phyloP scores from a whole-genome alignment of 2,888 invertebrate species.

The Caenorhabditis sp. region DNA sequence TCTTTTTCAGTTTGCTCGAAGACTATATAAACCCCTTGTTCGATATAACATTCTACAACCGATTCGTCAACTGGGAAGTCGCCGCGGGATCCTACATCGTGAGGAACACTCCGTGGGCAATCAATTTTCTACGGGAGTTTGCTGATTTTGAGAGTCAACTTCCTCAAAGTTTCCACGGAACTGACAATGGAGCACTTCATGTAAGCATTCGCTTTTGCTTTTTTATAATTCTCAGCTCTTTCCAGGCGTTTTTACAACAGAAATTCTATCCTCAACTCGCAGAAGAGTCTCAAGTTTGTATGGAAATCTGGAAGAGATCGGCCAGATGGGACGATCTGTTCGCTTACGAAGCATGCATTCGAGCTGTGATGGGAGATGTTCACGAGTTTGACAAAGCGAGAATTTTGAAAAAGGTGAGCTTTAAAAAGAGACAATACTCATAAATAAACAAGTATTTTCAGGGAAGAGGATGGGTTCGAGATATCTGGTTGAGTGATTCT shows the following conservation, averaged over 20 bases:
- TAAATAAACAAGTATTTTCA: too few species aligned
- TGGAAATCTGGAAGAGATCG: conserved; percentile 61
- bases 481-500: conserved; percentile 75
- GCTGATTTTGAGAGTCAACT: conserved; percentile 61
- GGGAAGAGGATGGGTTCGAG: conserved; percentile 77
- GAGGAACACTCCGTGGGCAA: conserved; percentile 45
- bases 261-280: conserved; percentile 42
- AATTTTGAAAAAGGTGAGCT: conserved; percentile 44
- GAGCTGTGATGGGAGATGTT: conserved; percentile 69
- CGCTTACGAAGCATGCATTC: conserved; percentile 71
- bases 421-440: too few species aligned
- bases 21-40: conserved; percentile 57
- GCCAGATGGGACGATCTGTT: conserved; percentile 65
- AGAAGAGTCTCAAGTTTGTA: conserved; percentile 52
- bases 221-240: not conserved
- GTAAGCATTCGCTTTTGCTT: conserved; percentile 21
- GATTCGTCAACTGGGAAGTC: conserved; percentile 69
- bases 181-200: conserved; percentile 68
- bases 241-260: conserved; percentile 58
- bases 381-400: conserved; percentile 45
- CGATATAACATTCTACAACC: conserved; percentile 69
- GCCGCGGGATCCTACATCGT: conserved; percentile 70
- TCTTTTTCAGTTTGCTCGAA: conserved; percentile 46
- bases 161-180: conserved; percentile 65
- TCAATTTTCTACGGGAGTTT: conserved; percentile 39